phyloP scores from a whole-genome alignment of 2,797 vertebrate species.

The Danio kyathit region DNA sequence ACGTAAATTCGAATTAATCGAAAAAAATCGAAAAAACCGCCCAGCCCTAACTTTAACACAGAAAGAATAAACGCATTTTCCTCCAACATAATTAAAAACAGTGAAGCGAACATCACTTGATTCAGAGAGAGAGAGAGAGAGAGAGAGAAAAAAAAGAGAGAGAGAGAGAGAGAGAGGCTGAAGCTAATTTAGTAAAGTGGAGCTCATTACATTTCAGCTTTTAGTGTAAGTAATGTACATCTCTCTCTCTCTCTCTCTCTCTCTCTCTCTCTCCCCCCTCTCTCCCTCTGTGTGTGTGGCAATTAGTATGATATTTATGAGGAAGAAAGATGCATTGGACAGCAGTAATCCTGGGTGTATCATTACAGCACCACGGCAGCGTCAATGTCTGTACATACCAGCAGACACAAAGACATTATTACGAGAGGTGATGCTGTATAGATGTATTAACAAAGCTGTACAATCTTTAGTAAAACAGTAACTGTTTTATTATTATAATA shows the following conservation, averaged over 20 bases:
- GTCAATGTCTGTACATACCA: neutral
- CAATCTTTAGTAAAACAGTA: neutral
- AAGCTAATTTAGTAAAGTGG: conserved; percentile 34
- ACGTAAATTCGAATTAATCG: too few relatives aligned
- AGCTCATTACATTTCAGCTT: conserved; percentile 32
- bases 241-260: too few relatives aligned
- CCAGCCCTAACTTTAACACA: too few relatives aligned
- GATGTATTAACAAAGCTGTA: neutral
- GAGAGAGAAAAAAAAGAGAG: conserved; percentile 1
- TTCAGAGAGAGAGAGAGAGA: neutral
- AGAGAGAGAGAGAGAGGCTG: neutral
- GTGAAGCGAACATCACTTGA: too few relatives aligned
- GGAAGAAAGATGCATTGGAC: conserved; percentile 21
- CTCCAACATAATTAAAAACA: too few relatives aligned
- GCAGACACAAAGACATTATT: neutral
- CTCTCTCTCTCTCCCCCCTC: too few relatives aligned
- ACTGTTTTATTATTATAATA: neutral
- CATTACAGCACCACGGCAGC: neutral
- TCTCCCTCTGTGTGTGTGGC: neutral
- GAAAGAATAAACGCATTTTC: too few relatives aligned
- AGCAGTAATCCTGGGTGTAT: neutral
- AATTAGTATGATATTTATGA: conserved; percentile 35
- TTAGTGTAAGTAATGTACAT: conserved; percentile 14
- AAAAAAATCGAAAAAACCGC: too few relatives aligned
- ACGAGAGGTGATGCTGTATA: neutral